These are phyloP conservation scores for Anolis sagrei DNA, from an alignment of 2,113 vertebrate species.

Conservation along the genomic window DNA sequence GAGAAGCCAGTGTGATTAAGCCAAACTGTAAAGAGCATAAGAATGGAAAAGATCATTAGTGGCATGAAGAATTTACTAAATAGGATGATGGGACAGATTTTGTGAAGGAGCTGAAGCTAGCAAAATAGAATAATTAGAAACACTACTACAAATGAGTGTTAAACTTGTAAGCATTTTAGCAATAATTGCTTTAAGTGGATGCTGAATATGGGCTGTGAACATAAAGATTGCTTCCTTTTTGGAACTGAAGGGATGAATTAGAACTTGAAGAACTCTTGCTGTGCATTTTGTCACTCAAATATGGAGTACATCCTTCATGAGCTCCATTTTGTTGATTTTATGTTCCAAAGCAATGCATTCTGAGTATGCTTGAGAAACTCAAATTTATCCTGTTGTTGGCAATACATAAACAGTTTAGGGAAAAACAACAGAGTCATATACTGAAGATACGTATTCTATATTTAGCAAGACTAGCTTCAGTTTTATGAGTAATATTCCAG, in stretches of 20 bases:
- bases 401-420: neutral
- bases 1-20: constrained; percentile 13
- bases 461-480: neutral
- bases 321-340: constrained; percentile 1
- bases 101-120: constrained; percentile 25
- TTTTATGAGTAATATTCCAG: too few species aligned
- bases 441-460: neutral
- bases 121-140: constrained; percentile 17
- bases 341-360: neutral
- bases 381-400: neutral
- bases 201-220: constrained; percentile 9
- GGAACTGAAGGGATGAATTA: constrained; percentile 13
- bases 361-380: neutral
- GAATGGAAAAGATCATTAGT: constrained; percentile 11
- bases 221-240: neutral
- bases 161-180: constrained; percentile 31
- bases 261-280: constrained; percentile 24
- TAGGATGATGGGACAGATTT: constrained; percentile 37
- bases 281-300: neutral
- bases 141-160: constrained; percentile 13
- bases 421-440: neutral
- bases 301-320: neutral
- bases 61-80: constrained; percentile 29
- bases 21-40: constrained; percentile 2
- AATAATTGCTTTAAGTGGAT: constrained; percentile 30